Percentiles rank a stretch among this genome's conserved stretches.
Conservation (phyloP, 2,113 vertebrate genomes). For the Chiloscyllium plagiosum region DNA sequence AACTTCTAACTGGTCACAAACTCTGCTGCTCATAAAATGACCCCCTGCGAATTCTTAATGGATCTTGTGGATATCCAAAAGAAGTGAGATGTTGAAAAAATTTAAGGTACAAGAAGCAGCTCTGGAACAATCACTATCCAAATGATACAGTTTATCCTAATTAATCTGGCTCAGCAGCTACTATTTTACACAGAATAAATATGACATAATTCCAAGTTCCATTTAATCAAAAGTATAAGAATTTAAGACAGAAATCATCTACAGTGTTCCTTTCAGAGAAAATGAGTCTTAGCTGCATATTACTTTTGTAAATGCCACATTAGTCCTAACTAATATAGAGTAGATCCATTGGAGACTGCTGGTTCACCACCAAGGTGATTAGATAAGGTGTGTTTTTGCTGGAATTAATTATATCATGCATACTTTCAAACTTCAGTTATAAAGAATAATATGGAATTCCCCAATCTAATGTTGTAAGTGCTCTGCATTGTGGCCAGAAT, state of each 20-base stretch:
- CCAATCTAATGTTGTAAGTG: neutral
- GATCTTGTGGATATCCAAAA: neutral
- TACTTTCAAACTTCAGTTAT: neutral
- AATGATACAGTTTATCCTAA: neutral
- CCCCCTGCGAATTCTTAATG: neutral
- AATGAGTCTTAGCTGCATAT: neutral
- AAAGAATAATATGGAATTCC: neutral
- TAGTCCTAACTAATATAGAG: neutral
- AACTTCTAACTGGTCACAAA: neutral
- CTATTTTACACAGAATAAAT: neutral
- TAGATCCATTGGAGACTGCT: neutral
- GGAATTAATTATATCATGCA: neutral
- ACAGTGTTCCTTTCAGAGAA: neutral
- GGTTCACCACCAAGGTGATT: neutral
- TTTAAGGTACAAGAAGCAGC: neutral
- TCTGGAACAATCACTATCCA: neutral
- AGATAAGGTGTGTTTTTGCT: neutral
- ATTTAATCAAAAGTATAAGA: neutral
- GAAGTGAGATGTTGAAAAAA: neutral
- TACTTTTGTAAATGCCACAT: neutral
- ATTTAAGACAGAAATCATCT: neutral
- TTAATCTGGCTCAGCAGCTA: neutral
- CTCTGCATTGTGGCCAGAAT: neutral
- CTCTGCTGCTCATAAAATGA: neutral
- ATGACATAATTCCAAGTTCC: neutral